A percentile compares a stretch with the other conserved stretches of the same genome.
Conservation (phyloP, 2,888 invertebrate genomes). For the Pollenia amentaria region DNA sequence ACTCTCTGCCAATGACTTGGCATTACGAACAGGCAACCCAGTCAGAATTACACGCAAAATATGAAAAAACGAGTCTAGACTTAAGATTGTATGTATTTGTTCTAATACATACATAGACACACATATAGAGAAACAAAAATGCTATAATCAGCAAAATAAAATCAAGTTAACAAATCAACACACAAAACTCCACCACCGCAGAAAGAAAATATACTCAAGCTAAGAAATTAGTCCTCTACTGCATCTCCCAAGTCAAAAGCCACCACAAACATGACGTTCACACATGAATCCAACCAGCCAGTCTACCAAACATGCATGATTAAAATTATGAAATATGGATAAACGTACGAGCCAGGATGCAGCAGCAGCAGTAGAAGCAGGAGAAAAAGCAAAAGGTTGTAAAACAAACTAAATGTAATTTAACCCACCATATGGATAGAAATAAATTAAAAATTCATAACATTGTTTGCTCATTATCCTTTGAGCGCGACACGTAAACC, state of each 20-base stretch:
- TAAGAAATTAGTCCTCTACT: not conserved
- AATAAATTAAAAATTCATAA: constrained; percentile 59
- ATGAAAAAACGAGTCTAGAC: constrained; percentile 51
- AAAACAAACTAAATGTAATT: constrained; percentile 3
- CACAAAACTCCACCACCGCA: not conserved
- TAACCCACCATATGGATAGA: not conserved
- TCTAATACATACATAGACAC: not conserved
- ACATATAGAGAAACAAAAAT: not conserved
- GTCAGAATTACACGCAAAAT: not conserved
- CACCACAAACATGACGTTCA: not conserved
- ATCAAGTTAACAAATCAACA: constrained; percentile 18
- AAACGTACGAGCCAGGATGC: not conserved
- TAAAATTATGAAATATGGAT: not conserved
- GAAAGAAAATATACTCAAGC: not conserved
- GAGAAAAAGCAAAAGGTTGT: not conserved
- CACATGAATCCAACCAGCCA: not conserved
- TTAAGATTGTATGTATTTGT: constrained; percentile 1
- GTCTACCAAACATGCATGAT: not conserved
- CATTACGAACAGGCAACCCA: not conserved
- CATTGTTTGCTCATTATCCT: constrained; percentile 63
- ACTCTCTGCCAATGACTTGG: not conserved
- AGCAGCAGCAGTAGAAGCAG: not conserved
- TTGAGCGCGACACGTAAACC: constrained; percentile 47
- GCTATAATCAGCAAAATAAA: not conserved
- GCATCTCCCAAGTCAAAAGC: not conserved